Base-by-base conservation (phyloP, 2,113 vertebrate genomes). In the Chlorodrepanis virens region DNA sequence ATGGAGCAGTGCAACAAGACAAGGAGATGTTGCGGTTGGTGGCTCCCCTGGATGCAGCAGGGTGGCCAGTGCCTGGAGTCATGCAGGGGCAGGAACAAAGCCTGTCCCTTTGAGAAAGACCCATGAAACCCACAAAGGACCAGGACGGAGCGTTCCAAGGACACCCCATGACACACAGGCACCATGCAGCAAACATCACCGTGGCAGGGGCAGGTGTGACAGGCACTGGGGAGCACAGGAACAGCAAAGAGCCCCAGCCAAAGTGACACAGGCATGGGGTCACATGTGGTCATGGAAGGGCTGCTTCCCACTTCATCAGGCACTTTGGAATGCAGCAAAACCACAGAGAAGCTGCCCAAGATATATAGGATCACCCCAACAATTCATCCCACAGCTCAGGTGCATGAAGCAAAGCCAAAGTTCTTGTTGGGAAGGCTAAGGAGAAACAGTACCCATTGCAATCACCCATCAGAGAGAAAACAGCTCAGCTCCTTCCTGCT, bases 211-310 rank as follows among this genome's bases (percentile, higher is more conserved):
- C 14, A 39, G 33, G 35, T 1, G n/a, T 47, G 50, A 33, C 22
- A 44, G 60, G n/a, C 45, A 6, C 35, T 8, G 22, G 19, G 60
- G 16, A 79, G n/a, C n/a, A 63, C 39, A 71, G 40, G 18, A 20
- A 16, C 4, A 23, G 39, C 74, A 60, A 53, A 63, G 50, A 69
- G 23, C 42, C 29, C 47, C 67, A 42, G 47, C 11, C 3, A 2
- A 67, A 54, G 53, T 5, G 35, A 19, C 24, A n/a, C 3, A 25
- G 18, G 40, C 64, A 5, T 1, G 2, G 23, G 21, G 27, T 28
- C 44, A 5, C 1, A 0, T 1, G 0, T 21, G 14, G 33, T 12
- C 33, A 27, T 1, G 0, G 27, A 11, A 68, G 6, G 13, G 21
- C 83, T 63, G 44, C 53, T 28, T 50, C 56, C 33, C 12, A 1